phyloP scores from a whole-genome alignment of 2,113 vertebrate species.

The Sturnus vulgaris region DNA sequence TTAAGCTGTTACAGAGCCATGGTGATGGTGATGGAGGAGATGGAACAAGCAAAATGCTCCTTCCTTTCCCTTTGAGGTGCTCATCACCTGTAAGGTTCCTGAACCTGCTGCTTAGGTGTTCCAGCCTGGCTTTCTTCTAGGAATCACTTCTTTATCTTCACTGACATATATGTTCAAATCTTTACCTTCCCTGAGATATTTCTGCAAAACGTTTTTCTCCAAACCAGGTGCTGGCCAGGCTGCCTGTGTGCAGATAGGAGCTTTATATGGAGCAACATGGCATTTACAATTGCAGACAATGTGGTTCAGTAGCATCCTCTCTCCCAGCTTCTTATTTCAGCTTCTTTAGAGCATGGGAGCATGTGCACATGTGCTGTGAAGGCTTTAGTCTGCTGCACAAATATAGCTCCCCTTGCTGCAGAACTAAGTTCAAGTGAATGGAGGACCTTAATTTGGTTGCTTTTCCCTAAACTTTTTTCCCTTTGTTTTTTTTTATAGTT shows the following conservation, averaged over 20 bases:
- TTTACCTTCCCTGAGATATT: background rate
- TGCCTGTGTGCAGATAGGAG: background rate
- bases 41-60: background rate
- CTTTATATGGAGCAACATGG: background rate
- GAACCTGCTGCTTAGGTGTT: background rate
- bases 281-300: background rate
- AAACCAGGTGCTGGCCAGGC: background rate
- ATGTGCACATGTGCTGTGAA: background rate
- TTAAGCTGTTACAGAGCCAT: background rate
- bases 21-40: background rate
- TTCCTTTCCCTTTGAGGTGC: background rate
- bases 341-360: background rate
- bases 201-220: background rate
- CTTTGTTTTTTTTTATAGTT: background rate
- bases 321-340: background rate
- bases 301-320: background rate
- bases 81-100: background rate
- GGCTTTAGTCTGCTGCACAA: background rate
- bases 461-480: background rate
- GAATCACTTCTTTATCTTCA: background rate
- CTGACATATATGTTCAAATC: background rate
- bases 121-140: background rate
- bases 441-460: background rate
- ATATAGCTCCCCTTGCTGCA: background rate
- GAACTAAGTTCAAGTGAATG: background rate